These are phyloP conservation scores for Cheilosia grossa DNA, from an alignment of 2,888 invertebrate genomes.

Conservation along the genomic window DNA sequence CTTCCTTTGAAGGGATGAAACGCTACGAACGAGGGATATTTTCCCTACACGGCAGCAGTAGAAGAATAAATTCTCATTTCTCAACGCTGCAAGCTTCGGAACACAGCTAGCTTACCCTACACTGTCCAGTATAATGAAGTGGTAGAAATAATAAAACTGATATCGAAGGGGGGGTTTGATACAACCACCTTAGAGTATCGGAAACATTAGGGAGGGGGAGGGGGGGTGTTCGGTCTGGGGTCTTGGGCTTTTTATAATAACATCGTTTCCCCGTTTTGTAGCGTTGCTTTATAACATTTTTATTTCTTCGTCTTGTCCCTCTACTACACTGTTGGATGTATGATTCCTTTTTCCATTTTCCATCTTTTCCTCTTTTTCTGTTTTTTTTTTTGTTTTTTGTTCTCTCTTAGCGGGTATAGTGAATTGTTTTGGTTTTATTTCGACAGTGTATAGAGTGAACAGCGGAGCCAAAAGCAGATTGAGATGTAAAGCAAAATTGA, in stretches of 20 bases:
- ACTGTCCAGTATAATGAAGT: constrained; percentile 60
- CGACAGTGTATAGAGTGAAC: constrained; percentile 53
- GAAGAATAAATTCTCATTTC: too few species aligned
- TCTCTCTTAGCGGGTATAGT: constrained; percentile 46
- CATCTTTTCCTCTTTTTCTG: constrained; percentile 50
- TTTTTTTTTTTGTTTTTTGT: constrained; percentile 19
- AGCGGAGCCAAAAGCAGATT: constrained; percentile 81
- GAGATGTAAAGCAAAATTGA: constrained; percentile 84
- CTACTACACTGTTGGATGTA: constrained; percentile 23
- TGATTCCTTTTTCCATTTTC: constrained; percentile 72
- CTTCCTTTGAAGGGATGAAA: too few species aligned
- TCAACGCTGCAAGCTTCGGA: too few species aligned
- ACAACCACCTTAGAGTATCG: neutral
- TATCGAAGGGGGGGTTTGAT: constrained; percentile 57
- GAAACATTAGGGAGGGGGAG: constrained; percentile 3
- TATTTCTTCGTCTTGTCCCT: constrained; percentile 8
- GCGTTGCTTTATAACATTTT: constrained; percentile 47
- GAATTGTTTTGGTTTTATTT: constrained; percentile 68
- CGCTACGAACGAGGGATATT: too few species aligned
- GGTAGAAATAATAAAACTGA: constrained; percentile 67
- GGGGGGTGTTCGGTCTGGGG: constrained; percentile 14
- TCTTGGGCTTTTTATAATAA: constrained; percentile 63
- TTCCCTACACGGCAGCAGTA: too few species aligned
- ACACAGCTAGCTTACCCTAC: constrained; percentile 36
- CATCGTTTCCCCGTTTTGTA: constrained; percentile 68